These are phyloP conservation scores for Cantharis nigra DNA, from an alignment of 2,888 invertebrate genomes.

Conservation along the genomic window DNA sequence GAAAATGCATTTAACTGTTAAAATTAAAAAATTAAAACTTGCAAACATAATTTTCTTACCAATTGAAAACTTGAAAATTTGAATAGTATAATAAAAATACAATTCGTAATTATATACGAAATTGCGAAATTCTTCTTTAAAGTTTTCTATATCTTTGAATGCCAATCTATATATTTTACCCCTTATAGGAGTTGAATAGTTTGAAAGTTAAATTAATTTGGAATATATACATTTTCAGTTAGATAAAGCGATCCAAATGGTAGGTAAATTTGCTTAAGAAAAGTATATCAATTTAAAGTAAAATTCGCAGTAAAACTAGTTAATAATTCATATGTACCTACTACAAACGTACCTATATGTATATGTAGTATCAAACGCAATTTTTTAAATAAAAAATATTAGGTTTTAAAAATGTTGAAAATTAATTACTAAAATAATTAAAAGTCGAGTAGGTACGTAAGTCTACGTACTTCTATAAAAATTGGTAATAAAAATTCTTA, in stretches of 20 bases:
- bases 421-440: neutral
- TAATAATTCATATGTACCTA: neutral
- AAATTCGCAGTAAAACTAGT: neutral
- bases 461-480: neutral
- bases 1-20: no score
- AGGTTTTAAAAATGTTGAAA: neutral
- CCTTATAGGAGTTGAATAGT: neutral
- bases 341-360: no score
- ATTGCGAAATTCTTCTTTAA: neutral
- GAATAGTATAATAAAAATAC: no score
- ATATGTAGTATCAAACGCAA: neutral
- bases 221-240: neutral
- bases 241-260: neutral
- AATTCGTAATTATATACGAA: neutral
- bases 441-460: neutral
- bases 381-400: neutral
- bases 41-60: no score
- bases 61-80: no score
- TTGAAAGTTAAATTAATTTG: neutral
- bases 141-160: neutral
- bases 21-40: no score
- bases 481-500: neutral
- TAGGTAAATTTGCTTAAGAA: neutral
- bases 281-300: neutral
- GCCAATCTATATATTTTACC: neutral